Evolutionary conservation across 2,113 vertebrate genomes (phyloP), one percentile per base, ranked within the genome.

Genomic region (Gnathonemus echidnorhynchus): DNA sequence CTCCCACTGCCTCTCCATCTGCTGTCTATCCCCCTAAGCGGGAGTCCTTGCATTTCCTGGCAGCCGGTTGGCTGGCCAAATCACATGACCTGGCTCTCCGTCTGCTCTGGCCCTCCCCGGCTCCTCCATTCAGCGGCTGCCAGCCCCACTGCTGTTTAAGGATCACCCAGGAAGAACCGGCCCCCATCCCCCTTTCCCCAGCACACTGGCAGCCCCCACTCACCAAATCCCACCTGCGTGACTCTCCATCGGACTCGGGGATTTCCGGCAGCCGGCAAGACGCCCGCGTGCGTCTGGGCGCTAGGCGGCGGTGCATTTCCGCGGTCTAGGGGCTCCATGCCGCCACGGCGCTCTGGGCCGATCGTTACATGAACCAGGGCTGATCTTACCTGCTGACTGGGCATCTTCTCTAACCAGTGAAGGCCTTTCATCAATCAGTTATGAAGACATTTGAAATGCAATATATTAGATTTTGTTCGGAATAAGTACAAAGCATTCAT

Each of bases 1-100:
- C 95, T 95, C 95, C 95, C 94, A 95, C 96, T 96, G 96, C 96
- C 96, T 97, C 96, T 96, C 96, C 96, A 94, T 94, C 93, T 93
- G 95, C 96, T 96, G 95, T 96, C 95, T 94, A 92, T 92, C 94
- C 94, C 91, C 90, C 85, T 95, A 95, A 96, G 96, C 95, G 94
- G 93, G 90, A 94, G 95, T 95, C 94, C 92, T 93, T 95, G 93
- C 95, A 95, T 95, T 95, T 95, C 94, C 93, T 94, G 95, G 95
- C 94, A 94, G 94, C 96, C 96, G 45, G 92, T 89, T 92, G 92
- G 92, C 90, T 66, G 39, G 21, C 17, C 86, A 86, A 87, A 50
- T 91, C 92, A 94, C 50, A 91, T 93, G 92, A 92, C 92, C 89
- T 2, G 85, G 91, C 39, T 90, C 91, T 84, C 92, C 89, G 27